Evolutionary conservation across 2,113 vertebrate species (phyloP), one percentile per base, ranked within the genome.

Genomic region (Entomyzon cyanotis): DNA sequence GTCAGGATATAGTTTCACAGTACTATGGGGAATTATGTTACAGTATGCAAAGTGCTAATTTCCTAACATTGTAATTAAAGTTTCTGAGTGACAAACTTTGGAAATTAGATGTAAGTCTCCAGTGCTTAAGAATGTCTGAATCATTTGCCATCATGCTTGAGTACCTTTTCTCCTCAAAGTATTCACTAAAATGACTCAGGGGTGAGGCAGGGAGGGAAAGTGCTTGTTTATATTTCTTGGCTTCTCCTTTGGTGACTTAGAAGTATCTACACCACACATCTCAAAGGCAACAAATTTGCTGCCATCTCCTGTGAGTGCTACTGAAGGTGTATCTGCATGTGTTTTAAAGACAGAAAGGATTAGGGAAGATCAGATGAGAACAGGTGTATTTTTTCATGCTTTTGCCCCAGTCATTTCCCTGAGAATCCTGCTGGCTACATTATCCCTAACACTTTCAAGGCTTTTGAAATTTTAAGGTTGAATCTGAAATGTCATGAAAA

Each of bases 61-160:
- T 94, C 86, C 91, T 94, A 97, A 90, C 83, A 94, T 95, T 94
- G 96, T 94, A 97, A 96, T 97, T 97, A 97, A 97, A 95, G 84
- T 96, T 94, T 94, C 95, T 97, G 86, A 93, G 94, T 95, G 95
- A 94, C 94, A 96, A 96, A 97, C 88, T 96, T 96, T 94, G 68
- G 93, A 96, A 96, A 94, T 97, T 94, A 97, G 71, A 89, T 92
- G 63, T 33, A 92, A 89, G 44, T 94, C 94, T 97, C 95, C 88
- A 94, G 95, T 93, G 96, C 92, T 94, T 97, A 93, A 81, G 79
- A 93, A 92, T 83, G 90, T 96, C 95, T 96, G 85, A 96, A 90
- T 94, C 92, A 83, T 65, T 96, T 90, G 88, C 71, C 88, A 96
- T 88, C 94, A 96, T 94, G 94, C 82, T 50, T 90, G 92, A 96